Evolutionary conservation across 2,113 vertebrate genomes (phyloP).

Genomic region (Perca flavescens): DNA sequence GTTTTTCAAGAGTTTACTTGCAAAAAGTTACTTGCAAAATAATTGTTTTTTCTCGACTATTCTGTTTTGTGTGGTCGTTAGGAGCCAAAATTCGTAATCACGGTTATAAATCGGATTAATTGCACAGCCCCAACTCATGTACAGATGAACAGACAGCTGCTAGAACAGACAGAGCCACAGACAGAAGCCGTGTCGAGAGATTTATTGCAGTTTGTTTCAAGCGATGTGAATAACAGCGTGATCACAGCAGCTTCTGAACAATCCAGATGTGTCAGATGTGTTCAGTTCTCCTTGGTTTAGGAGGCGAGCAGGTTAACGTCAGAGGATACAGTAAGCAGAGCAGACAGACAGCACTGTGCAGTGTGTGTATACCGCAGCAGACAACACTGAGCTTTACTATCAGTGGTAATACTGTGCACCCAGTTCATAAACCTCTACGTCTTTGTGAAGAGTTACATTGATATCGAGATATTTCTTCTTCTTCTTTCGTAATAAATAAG

Average conservation of each 20-base stretch:
- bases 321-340: neutral
- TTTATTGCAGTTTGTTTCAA: conserved; percentile 63
- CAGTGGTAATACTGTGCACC: neutral
- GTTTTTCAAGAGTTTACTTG: too few relatives aligned
- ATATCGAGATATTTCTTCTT: neutral
- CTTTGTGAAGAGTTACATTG: conserved; percentile 6
- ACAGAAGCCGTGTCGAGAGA: conserved; percentile 26
- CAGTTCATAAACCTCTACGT: neutral
- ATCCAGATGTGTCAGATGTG: conserved; percentile 34
- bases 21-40: too few relatives aligned
- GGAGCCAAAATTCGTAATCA: too few relatives aligned
- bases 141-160: neutral
- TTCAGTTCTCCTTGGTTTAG: conserved; percentile 2
- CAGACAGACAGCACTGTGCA: conserved; percentile 8
- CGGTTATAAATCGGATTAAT: too few relatives aligned
- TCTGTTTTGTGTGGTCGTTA: too few relatives aligned
- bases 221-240: conserved; percentile 26
- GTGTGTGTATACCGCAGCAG: neutral
- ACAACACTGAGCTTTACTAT: neutral
- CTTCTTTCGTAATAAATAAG: neutral
- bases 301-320: conserved; percentile 12
- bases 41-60: too few relatives aligned
- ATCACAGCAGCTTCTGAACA: conserved; percentile 43
- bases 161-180: conserved; percentile 7
- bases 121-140: neutral